Conservation (phyloP, 64 coral and sea anemone species). For the Porites australiensis region DNA sequence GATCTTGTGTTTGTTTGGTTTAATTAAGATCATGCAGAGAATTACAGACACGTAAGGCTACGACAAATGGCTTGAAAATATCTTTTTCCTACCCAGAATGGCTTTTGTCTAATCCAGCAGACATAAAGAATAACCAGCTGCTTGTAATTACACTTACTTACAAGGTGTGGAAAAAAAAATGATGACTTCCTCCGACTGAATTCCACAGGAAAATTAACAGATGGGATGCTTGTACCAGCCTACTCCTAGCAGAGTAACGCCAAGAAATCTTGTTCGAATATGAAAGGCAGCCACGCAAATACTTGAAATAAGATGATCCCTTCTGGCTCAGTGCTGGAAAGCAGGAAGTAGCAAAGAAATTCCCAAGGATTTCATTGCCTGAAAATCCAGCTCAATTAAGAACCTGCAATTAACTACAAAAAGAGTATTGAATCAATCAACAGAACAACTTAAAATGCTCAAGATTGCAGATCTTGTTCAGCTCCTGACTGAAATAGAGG, state of each 20-base stretch:
- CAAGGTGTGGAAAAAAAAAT: conserved; percentile 47
- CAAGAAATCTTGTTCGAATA: neutral
- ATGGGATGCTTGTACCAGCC: conserved; percentile 40
- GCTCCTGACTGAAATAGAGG: neutral
- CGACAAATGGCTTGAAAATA: too few species aligned
- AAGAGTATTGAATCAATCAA: neutral
- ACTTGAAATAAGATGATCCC: conserved; percentile 22
- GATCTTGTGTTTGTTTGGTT: too few species aligned
- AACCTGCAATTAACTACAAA: neutral
- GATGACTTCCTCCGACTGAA: conserved; percentile 4
- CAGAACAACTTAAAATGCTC: neutral
- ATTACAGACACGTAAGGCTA: too few species aligned
- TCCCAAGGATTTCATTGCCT: conserved; percentile 6
- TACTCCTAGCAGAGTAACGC: neutral
- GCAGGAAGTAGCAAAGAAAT: conserved; percentile 43
- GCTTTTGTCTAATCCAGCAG: too few species aligned
- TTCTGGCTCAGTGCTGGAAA: conserved; percentile 60
- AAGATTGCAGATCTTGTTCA: conserved; percentile 32
- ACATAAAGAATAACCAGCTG: too few species aligned
- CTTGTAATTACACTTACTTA: neutral
- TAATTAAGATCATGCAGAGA: too few species aligned
- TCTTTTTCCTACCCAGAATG: too few species aligned
- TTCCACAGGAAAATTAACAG: conserved; percentile 19
- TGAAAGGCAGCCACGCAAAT: conserved; percentile 33
- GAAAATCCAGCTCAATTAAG: neutral